These are phyloP conservation scores for Iguana delicatissima DNA, from an alignment of 2,797 vertebrate genomes.

Conservation along the genomic window DNA sequence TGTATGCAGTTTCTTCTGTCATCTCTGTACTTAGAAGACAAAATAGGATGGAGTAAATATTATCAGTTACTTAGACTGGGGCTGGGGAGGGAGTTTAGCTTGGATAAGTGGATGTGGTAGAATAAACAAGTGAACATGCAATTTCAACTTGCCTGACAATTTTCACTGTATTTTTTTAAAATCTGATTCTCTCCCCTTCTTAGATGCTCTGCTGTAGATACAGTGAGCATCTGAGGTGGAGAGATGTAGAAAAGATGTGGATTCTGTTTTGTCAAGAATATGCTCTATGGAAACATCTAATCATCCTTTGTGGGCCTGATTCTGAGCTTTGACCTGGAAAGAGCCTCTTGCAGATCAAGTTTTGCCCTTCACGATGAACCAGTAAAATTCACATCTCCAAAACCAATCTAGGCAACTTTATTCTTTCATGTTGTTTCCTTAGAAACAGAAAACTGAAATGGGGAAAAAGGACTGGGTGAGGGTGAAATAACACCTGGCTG, in stretches of 20 bases:
- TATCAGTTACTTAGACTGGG: neutral
- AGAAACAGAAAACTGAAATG: constrained; percentile 5
- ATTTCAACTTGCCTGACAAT: neutral
- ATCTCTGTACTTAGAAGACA: neutral
- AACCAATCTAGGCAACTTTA: neutral
- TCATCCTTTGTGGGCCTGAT: neutral
- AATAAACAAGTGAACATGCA: too few relatives aligned
- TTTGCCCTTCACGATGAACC: neutral
- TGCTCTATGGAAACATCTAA: neutral
- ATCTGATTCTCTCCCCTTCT: neutral
- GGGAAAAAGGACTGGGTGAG: neutral
- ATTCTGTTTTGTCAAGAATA: neutral
- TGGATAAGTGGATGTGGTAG: too few relatives aligned
- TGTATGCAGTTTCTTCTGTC: neutral
- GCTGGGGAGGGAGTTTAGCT: neutral
- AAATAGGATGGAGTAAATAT: neutral
- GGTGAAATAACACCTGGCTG: neutral
- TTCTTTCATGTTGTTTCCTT: constrained; percentile 24
- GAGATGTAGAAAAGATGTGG: neutral
- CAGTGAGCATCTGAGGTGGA: too few relatives aligned
- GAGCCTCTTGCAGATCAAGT: neutral
- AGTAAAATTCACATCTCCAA: neutral
- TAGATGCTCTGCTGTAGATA: too few relatives aligned
- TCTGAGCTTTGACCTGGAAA: neutral
- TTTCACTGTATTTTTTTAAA: neutral